Percentiles rank a stretch among this genome's conserved stretches.
Conservation (phyloP, 1,140 invertebrate species). For the Neocloeon triangulifer region DNA sequence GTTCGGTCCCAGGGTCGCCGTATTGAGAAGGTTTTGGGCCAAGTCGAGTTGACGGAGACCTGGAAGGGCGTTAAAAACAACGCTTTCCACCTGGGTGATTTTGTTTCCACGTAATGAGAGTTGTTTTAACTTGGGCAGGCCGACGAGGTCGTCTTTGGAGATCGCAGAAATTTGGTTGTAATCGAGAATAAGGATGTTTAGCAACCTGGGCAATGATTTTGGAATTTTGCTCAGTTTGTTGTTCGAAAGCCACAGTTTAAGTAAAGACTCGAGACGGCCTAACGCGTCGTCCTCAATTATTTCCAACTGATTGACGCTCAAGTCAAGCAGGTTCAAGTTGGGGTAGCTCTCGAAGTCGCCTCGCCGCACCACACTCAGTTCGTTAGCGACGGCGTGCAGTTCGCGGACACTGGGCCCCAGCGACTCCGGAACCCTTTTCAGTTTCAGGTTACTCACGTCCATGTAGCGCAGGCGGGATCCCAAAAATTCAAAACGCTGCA, state of each 20-base stretch:
- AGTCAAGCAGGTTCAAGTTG: constrained; percentile 50
- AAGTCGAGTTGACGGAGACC: constrained; percentile 21
- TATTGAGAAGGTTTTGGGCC: constrained; percentile 23
- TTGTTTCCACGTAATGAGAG: constrained; percentile 42
- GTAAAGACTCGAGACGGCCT: constrained; percentile 52
- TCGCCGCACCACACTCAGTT: constrained; percentile 41
- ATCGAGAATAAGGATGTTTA: constrained; percentile 35
- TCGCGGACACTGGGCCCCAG: constrained; percentile 64
- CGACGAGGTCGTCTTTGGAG: constrained; percentile 37
- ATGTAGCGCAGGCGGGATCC: constrained; percentile 49
- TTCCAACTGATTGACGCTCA: constrained; percentile 52
- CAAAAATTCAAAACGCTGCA: constrained; percentile 37
- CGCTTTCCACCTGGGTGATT: constrained; percentile 36
- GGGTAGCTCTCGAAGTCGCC: constrained; percentile 82
- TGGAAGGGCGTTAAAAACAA: constrained; percentile 24
- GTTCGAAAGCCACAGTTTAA: constrained; percentile 52
- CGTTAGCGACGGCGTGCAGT: constrained; percentile 53
- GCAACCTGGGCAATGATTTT: constrained; percentile 31
- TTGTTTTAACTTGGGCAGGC: constrained; percentile 40
- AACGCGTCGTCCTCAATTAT: constrained; percentile 69
- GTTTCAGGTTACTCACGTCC: constrained; percentile 56
- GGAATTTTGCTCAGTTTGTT: constrained; percentile 46
- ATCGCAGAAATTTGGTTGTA: constrained; percentile 37
- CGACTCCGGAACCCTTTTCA: constrained; percentile 56
- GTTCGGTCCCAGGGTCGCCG: too few relatives aligned